phyloP scores from a whole-genome alignment of 2,113 vertebrate species.

The Chunga burmeisteri region DNA sequence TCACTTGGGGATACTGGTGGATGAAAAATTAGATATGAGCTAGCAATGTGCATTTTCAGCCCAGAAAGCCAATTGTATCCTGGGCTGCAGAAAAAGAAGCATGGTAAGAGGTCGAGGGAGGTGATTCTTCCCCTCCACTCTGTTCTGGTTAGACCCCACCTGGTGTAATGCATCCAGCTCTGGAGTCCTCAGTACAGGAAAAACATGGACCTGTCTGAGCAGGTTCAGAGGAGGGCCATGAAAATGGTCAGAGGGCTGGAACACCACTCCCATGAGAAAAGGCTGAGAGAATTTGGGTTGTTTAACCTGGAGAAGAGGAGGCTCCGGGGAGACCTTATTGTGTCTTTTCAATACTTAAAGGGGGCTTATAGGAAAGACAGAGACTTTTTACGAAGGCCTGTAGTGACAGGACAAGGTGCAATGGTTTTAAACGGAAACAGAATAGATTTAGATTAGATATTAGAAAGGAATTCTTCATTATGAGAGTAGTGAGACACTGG shows the following conservation, averaged over 20 bases:
- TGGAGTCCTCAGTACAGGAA: not conserved
- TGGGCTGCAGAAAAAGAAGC: not conserved
- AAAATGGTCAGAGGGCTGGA: not conserved
- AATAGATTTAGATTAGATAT: not conserved
- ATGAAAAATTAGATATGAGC: not conserved
- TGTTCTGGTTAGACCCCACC: accelerated
- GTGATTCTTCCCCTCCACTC: not conserved
- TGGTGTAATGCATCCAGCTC: not conserved
- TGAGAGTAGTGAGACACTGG: no score
- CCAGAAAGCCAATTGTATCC: not conserved
- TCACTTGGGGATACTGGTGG: not conserved
- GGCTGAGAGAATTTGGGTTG: not conserved
- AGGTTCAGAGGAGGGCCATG: not conserved
- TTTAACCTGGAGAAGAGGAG: not conserved
- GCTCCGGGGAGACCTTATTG: not conserved
- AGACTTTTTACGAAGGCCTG: not conserved
- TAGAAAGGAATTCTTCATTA: not conserved
- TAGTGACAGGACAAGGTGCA: not conserved
- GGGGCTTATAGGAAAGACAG: not conserved
- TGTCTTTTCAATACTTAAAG: not conserved
- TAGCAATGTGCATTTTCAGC: not conserved
- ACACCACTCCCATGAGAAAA: not conserved
- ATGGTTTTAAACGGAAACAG: not conserved
- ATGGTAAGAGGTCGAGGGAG: not conserved
- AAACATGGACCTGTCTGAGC: not conserved